Evolutionary conservation across 1,140 invertebrate genomes (phyloP).

Genomic region (Episyrphus balteatus): DNA sequence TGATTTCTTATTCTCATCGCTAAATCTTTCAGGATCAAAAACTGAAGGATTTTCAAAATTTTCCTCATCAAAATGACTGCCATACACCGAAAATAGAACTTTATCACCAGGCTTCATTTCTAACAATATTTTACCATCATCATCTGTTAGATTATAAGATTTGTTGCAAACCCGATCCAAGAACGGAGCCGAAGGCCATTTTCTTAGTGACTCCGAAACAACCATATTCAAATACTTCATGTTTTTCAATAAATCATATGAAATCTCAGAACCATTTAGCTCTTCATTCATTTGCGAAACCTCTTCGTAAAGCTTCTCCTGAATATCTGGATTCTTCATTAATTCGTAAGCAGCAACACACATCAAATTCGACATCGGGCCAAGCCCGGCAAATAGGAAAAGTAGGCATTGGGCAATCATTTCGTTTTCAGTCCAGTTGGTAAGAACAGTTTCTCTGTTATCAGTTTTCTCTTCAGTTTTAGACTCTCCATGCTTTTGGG

Average conservation of each 20-base stretch:
- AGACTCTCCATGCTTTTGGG: too few relatives aligned
- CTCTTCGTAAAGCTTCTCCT: slow-evolving; percentile 43
- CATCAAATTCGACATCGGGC: slow-evolving; percentile 43
- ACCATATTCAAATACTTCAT: slow-evolving; percentile 41
- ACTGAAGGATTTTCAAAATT: slow-evolving; percentile 45
- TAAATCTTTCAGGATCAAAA: slow-evolving; percentile 39
- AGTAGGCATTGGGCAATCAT: slow-evolving; percentile 44
- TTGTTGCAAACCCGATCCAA: slow-evolving; percentile 34
- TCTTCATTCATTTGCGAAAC: slow-evolving; percentile 21
- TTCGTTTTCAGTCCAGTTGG: slow-evolving; percentile 46
- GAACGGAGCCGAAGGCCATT: slow-evolving; percentile 37
- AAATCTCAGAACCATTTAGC: slow-evolving; percentile 10
- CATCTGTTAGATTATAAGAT: slow-evolving; percentile 10
- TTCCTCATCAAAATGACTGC: slow-evolving; percentile 37
- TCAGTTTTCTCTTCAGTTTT: too few relatives aligned
- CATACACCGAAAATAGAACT: slow-evolving; percentile 22
- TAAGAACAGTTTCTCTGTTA: too few relatives aligned
- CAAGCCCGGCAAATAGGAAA: slow-evolving; percentile 49
- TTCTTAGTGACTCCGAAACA: slow-evolving; percentile 40
- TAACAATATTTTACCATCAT: not conserved
- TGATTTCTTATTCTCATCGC: slow-evolving; percentile 24
- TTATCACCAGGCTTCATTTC: slow-evolving; percentile 15
- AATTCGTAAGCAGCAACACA: slow-evolving; percentile 39
- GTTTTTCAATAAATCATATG: slow-evolving; percentile 31
- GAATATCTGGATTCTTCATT: slow-evolving; percentile 41